These are phyloP conservation scores for Myrmecobius fasciatus DNA, from an alignment of 2,113 vertebrate genomes.

Conservation along the genomic window DNA sequence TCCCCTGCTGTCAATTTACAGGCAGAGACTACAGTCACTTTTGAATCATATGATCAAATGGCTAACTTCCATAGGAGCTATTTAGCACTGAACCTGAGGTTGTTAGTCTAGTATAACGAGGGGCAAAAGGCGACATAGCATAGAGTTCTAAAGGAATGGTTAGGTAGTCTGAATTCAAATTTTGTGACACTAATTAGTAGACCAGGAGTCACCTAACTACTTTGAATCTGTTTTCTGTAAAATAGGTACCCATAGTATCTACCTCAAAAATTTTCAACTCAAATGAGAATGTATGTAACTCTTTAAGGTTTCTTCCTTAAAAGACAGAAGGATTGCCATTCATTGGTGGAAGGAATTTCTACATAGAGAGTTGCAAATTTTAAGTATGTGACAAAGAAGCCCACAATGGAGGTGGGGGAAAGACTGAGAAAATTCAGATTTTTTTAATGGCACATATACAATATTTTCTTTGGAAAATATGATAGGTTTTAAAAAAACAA, in stretches of 20 bases:
- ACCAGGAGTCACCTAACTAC: background rate
- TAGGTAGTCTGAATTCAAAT: background rate
- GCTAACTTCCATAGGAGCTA: background rate
- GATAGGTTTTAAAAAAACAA: constrained; percentile 37
- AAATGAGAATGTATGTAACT: background rate
- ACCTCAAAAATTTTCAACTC: background rate
- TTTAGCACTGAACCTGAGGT: background rate
- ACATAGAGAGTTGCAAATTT: background rate
- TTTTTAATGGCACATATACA: constrained; percentile 2
- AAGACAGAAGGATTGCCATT: background rate
- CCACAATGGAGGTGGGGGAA: background rate
- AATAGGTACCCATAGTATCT: background rate
- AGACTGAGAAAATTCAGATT: constrained; percentile 17
- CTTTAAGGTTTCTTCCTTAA: background rate
- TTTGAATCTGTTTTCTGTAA: background rate
- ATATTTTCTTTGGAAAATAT: constrained; percentile 31
- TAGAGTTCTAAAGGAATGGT: background rate
- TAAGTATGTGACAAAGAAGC: background rate
- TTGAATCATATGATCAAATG: background rate
- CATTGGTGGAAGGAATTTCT: background rate
- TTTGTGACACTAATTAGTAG: background rate
- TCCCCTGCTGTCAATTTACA: background rate
- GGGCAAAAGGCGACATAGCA: background rate
- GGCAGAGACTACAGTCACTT: background rate
- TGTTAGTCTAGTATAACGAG: background rate